Evolutionary conservation across 2,888 invertebrate genomes (phyloP).

Genomic region (Caradrina kadenii): DNA sequence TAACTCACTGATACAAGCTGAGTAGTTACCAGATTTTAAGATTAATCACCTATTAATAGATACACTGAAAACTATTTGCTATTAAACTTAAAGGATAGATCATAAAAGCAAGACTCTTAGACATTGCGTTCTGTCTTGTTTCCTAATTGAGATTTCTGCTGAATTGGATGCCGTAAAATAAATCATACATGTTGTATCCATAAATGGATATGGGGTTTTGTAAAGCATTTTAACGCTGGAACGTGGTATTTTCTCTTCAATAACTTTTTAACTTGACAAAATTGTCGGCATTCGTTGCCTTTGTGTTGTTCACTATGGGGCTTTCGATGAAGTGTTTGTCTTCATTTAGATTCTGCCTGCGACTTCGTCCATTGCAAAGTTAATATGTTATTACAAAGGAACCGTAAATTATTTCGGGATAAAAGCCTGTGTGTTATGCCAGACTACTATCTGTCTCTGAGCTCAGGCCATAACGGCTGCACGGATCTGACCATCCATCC

Average conservation of each 20-base stretch:
- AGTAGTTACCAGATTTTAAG: neutral
- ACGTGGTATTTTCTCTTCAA: neutral
- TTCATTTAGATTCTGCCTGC: too few species aligned
- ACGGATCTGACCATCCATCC: too few species aligned
- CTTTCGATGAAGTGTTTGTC: neutral
- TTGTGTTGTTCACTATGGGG: constrained; percentile 1
- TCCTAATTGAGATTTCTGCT: constrained; percentile 5
- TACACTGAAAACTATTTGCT: neutral
- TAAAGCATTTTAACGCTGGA: constrained; percentile 5
- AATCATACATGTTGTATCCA: constrained; percentile 15
- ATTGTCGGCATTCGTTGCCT: neutral
- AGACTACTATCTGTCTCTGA: too few species aligned
- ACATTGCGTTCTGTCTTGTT: constrained; percentile 11
- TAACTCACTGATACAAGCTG: neutral
- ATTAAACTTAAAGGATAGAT: constrained; percentile 1
- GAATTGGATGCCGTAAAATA: constrained; percentile 13
- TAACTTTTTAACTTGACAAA: neutral
- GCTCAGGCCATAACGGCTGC: too few species aligned
- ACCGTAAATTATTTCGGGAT: too few species aligned
- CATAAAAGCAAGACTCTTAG: constrained; percentile 13
- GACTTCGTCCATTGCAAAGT: too few species aligned
- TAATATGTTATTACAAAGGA: too few species aligned
- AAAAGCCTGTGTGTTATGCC: too few species aligned
- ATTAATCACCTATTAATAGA: neutral
- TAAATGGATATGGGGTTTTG: constrained; percentile 7